Evolutionary conservation across 2,113 vertebrate genomes (phyloP).

Genomic region (Triplophysa dalaica): DNA sequence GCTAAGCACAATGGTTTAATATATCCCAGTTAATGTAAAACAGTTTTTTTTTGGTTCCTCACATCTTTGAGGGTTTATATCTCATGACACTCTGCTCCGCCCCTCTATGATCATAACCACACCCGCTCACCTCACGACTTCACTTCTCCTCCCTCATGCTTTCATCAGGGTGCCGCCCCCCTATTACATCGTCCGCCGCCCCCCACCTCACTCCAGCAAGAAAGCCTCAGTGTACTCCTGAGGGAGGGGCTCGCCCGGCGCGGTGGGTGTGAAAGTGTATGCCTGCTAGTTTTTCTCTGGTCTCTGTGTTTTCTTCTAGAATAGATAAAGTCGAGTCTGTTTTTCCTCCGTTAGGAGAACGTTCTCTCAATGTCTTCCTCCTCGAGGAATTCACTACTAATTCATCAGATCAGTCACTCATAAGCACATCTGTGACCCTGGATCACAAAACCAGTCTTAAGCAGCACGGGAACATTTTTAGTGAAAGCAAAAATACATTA

Average conservation of each 20-base stretch:
- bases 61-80: background rate
- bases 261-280: conserved; percentile 64
- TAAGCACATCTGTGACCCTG: no score
- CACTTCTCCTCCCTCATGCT: conserved; percentile 64
- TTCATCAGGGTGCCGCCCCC: conserved; percentile 71
- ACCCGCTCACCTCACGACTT: conserved; percentile 57
- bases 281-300: conserved; percentile 26
- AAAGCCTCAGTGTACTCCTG: conserved; percentile 67
- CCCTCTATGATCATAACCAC: conserved; percentile 23
- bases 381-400: background rate
- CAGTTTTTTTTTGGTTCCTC: background rate
- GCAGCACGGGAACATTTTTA: no score
- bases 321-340: conserved; percentile 37
- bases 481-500: no score
- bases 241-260: conserved; percentile 57
- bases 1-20: background rate
- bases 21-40: background rate
- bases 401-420: no score
- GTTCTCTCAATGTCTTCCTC: background rate
- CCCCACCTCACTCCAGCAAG: conserved; percentile 65
- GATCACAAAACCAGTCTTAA: no score
- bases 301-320: conserved; percentile 40
- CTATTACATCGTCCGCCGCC: conserved; percentile 60
- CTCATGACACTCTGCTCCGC: background rate
- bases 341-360: conserved; percentile 6